Evolutionary conservation across 2,888 invertebrate genomes (phyloP).

Genomic region (Hybos culiciformis): DNA sequence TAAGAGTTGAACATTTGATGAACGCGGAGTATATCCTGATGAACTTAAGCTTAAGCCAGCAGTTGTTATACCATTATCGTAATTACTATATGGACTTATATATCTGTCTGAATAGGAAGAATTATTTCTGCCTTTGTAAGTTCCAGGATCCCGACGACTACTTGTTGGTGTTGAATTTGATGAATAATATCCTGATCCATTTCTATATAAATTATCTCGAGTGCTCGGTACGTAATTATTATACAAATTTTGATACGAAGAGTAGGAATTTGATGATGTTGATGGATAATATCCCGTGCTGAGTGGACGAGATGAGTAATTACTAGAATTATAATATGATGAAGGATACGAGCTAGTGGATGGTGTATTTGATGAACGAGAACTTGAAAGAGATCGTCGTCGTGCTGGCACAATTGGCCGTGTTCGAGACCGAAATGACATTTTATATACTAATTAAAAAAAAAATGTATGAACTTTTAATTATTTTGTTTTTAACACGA

Average conservation of each 20-base stretch:
- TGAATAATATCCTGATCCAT: constrained; percentile 19
- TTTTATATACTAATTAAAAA: too few species aligned
- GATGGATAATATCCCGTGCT: constrained; percentile 29
- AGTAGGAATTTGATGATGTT: constrained; percentile 12
- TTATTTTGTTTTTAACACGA: too few species aligned
- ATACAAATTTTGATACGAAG: constrained; percentile 31
- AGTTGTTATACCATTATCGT: constrained; percentile 36
- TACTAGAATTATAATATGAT: constrained; percentile 13
- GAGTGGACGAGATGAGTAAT: constrained; percentile 23
- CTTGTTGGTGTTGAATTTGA: constrained; percentile 12
- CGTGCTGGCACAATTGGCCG: constrained; percentile 32
- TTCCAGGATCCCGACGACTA: constrained; percentile 20
- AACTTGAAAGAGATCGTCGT: constrained; percentile 40
- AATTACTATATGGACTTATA: constrained; percentile 33
- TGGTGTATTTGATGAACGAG: constrained; percentile 29
- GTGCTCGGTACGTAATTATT: constrained; percentile 29
- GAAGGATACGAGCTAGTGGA: constrained; percentile 19
- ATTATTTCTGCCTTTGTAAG: constrained; percentile 24
- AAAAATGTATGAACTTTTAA: too few species aligned
- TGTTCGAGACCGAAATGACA: constrained; percentile 36
- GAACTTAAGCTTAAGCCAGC: constrained; percentile 29
- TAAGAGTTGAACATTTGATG: constrained; percentile 15
- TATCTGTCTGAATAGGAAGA: constrained; percentile 30
- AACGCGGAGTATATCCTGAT: constrained; percentile 12
- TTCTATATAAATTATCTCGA: constrained; percentile 30